A percentile compares a stretch with the other conserved stretches of the same genome.
Conservation (phyloP, 2,888 invertebrate species). For the Ceriagrion tenellum region DNA sequence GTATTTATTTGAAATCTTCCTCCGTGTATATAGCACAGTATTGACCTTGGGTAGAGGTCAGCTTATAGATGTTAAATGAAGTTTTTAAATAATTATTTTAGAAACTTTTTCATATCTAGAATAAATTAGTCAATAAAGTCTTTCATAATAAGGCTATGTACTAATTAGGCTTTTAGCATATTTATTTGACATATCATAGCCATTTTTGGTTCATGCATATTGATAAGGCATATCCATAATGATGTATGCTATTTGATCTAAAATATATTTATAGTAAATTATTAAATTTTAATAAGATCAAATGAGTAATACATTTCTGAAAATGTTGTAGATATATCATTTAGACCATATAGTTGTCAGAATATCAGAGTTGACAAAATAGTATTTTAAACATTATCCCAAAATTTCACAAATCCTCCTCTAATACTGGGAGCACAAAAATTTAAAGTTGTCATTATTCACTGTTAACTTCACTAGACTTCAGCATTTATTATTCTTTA, state of each 20-base stretch:
- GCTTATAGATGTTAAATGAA: conserved; percentile 58
- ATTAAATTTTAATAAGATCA: conserved; percentile 64
- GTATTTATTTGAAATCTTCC: conserved; percentile 57
- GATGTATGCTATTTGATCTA: conserved; percentile 67
- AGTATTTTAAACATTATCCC: conserved; percentile 61
- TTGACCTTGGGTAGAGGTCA: conserved; percentile 54
- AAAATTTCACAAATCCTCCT: conserved; percentile 46
- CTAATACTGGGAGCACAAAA: conserved; percentile 37
- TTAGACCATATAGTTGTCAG: conserved; percentile 48
- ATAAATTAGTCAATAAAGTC: conserved; percentile 66
- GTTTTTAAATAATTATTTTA: conserved; percentile 67
- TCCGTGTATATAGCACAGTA: conserved; percentile 50
- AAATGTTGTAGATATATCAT: conserved; percentile 64
- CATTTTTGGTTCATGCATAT: conserved; percentile 65
- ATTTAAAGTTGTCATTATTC: conserved; percentile 4
- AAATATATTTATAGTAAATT: conserved; percentile 67
- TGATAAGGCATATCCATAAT: conserved; percentile 63
- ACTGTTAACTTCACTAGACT: not conserved
- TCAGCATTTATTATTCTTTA: not conserved
- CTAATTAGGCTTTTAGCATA: conserved; percentile 64
- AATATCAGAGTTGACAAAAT: conserved; percentile 45
- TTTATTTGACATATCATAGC: conserved; percentile 68
- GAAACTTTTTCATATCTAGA: conserved; percentile 67
- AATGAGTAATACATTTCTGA: conserved; percentile 58
- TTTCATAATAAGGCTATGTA: conserved; percentile 68